Evolutionary conservation across 2,797 vertebrate genomes (phyloP), one percentile per base, ranked within the genome.

Genomic region (Karalla daura): DNA sequence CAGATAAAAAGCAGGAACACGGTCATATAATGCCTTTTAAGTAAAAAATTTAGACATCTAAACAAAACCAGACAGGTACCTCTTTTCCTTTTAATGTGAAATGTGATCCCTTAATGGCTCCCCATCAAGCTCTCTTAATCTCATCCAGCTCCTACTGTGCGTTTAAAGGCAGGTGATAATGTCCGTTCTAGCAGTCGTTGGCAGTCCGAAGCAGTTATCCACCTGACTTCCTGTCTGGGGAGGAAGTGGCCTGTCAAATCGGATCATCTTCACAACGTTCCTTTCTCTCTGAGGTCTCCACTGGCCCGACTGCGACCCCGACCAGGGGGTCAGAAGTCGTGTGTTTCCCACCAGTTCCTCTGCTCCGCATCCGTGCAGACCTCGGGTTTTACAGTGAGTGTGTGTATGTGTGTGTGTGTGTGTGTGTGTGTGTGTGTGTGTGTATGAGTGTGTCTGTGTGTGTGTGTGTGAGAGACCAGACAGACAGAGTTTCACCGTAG

Each of bases 281-380:
- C 63, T 44, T n/a, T 76, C 63, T 71, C 74, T 83, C 81, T 76
- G 70, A 85, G 80, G 80, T 77, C 53, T 70, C 51, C 4, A 15
- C 49, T 65, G 76, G 43, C 79, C 84, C 24, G 47, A 15, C 60
- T 14, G 37, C 64, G 81, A 85, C 84, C 83, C 78, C 12, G 60
- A 64, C 67, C 58, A 0, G 23, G 23, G 45, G 82, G 81, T 86
- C 76, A 82, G 68, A 85, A 53, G 85, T 85, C 83, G 3, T 61
- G 62, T 81, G 72, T 88, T 87, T 90, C 87, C 86, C 89, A 87
- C 81, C 72, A 27, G 40, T 62, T 66, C 59, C 64, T 68, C 50
- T 32, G 18, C 59, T 5, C 27, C 55, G 41, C 55, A 70, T 41
- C 58, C 24, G 4, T 32, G 37, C 39, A 78, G 39, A 61, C 52